These are phyloP conservation scores for Zootoca vivipara DNA, from an alignment of 2,113 vertebrate species.

Conservation along the genomic window DNA sequence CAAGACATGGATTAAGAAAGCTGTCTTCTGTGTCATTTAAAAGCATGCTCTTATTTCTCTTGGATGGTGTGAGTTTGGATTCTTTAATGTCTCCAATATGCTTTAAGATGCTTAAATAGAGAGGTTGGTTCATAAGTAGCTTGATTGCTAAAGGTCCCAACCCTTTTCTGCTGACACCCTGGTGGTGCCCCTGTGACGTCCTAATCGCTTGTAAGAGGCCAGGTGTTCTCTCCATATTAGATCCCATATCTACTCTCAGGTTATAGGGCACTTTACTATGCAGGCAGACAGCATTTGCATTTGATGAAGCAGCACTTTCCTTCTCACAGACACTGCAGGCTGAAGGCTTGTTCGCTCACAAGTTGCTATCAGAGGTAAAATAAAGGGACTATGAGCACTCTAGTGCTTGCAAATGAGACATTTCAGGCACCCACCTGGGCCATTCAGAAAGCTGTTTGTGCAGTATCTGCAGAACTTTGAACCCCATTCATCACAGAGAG, in stretches of 20 bases:
- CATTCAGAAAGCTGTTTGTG: too few species aligned
- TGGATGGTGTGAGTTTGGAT: neutral
- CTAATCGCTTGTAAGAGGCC: neutral
- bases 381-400: too few species aligned
- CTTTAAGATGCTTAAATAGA: neutral
- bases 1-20: neutral
- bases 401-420: too few species aligned
- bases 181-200: neutral
- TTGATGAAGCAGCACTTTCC: neutral
- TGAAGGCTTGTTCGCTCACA: too few species aligned
- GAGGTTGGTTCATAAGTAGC: neutral
- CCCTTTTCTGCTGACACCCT: neutral
- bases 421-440: too few species aligned
- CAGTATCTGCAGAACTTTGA: too few species aligned
- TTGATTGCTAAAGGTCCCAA: neutral
- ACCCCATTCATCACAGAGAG: too few species aligned
- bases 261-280: neutral
- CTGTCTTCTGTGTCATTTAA: neutral
- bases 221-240: neutral
- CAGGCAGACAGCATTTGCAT: neutral
- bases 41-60: accelerated
- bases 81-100: neutral
- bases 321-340: too few species aligned
- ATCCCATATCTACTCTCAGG: neutral
- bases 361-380: too few species aligned